A percentile compares a stretch with the other conserved stretches of the same genome.
Evolutionary conservation across 2,888 invertebrate genomes (phyloP).

Genomic region (Cephus spinipes): DNA sequence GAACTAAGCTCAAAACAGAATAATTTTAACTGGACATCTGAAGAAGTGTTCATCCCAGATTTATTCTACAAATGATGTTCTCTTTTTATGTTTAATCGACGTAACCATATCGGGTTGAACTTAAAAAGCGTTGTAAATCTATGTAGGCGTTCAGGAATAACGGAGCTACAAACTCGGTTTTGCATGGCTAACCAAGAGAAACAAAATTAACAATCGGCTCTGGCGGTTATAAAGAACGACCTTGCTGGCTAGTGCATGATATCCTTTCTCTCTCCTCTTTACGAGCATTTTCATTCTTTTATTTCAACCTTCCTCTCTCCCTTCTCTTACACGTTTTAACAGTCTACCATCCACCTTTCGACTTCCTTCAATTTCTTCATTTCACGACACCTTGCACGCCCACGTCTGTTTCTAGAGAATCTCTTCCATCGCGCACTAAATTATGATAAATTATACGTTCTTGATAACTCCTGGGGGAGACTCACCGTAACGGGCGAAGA

Average conservation of each 20-base stretch:
- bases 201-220: not conserved
- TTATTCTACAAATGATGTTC: not conserved
- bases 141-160: not conserved
- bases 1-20: not conserved
- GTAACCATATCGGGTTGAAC: not conserved
- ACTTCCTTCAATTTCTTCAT: not conserved
- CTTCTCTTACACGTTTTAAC: conserved; percentile 13
- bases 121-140: not conserved
- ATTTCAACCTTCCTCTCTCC: not conserved
- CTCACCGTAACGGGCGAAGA: not conserved
- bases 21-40: not conserved
- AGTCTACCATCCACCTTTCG: not conserved
- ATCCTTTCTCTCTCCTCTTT: conserved; percentile 19
- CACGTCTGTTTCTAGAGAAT: not conserved
- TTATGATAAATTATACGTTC: not conserved
- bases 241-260: conserved; percentile 16
- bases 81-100: not conserved
- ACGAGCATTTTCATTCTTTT: conserved; percentile 4
- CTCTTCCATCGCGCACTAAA: not conserved
- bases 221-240: not conserved
- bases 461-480: not conserved
- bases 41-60: not conserved
- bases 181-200: conserved; percentile 57
- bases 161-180: conserved; percentile 19
- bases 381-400: not conserved